Evolutionary conservation across 92 coral and sea anemone genomes (phyloP), one percentile per base, ranked within the genome.

Genomic region (Parazoanthus darwini): DNA sequence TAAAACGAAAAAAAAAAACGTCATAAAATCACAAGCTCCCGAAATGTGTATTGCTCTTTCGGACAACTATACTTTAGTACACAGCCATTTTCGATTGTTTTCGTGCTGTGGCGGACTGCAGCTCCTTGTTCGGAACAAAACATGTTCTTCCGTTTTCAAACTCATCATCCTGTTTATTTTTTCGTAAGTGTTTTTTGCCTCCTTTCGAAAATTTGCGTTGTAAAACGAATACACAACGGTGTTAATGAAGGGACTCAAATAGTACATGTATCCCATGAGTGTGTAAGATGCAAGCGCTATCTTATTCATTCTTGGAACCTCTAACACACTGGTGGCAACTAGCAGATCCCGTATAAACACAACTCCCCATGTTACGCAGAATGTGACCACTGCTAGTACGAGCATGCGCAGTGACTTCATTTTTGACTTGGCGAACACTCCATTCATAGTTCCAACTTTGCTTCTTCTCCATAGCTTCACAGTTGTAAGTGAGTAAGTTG

Each of bases 341-440:
- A 84, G 26, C 87, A 84, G 10, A 84, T 84, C 87, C 67, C 87
- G 87, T 25, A 84, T 48, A 48, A 84, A 84, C 44, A 72, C 87
- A 33, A 67, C 46, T 6, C 87, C 87, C 87, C 87, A 84, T 0
- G 87, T 68, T 13, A 73, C n/a, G 13, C 79, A 70, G 54, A 84
- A 84, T 6, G 87, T 46, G 8, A 84, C 23, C 46, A 84, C 79
- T 29, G 87, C 29, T 13, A 84, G 15, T 20, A 84, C 37, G 3
- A 84, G 87, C 87, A 84, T 72, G 42, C 87, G 87, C 9, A 84
- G 20, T 48, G 87, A 70, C 35, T 73, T 72, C 8, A 84, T 46
- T 84, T 84, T 84, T 9, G 87, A 71, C 29, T 71, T 84, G 78
- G 66, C 59, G 23, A 84, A 29, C 26, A 51, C 54, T 44, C 67